Percentiles rank a stretch among this genome's conserved stretches.
Evolutionary conservation across 2,113 vertebrate species (phyloP).

Genomic region (Anolis sagrei): DNA sequence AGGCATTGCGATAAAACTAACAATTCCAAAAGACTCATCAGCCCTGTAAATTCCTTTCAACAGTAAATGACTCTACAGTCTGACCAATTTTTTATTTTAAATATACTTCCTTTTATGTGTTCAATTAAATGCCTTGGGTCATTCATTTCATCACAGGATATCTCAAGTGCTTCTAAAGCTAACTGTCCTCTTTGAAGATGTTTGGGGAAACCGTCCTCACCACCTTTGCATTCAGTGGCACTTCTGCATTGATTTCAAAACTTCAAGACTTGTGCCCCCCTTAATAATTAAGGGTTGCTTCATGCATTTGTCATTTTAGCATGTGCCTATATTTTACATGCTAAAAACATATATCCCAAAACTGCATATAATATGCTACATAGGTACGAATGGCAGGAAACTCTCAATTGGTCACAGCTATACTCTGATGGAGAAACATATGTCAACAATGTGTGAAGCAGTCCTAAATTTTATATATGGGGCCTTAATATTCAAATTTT

Average conservation of each 20-base stretch:
- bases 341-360: constrained; percentile 10
- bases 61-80: constrained; percentile 88
- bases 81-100: constrained; percentile 90
- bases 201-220: constrained; percentile 55
- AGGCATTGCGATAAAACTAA: constrained; percentile 85
- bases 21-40: constrained; percentile 86
- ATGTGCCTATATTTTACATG: constrained; percentile 5
- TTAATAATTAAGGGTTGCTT: constrained; percentile 24
- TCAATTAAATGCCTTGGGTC: constrained; percentile 86
- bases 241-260: constrained; percentile 47
- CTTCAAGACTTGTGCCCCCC: constrained; percentile 32
- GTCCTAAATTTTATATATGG: constrained; percentile 3
- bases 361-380: constrained; percentile 7
- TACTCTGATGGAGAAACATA: neutral
- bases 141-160: constrained; percentile 79
- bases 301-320: constrained; percentile 18
- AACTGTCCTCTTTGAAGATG: constrained; percentile 54
- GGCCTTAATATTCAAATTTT: constrained; percentile 29
- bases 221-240: constrained; percentile 51
- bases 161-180: constrained; percentile 65
- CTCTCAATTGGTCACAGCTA: neutral
- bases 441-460: constrained; percentile 14
- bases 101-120: constrained; percentile 99
- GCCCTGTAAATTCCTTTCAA: constrained; percentile 92
- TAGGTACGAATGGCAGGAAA: constrained; percentile 24